A percentile compares a stretch with the other conserved stretches of the same genome.
Evolutionary conservation across 2,888 invertebrate species (phyloP).

Genomic region (Tetheella fluctuosa): DNA sequence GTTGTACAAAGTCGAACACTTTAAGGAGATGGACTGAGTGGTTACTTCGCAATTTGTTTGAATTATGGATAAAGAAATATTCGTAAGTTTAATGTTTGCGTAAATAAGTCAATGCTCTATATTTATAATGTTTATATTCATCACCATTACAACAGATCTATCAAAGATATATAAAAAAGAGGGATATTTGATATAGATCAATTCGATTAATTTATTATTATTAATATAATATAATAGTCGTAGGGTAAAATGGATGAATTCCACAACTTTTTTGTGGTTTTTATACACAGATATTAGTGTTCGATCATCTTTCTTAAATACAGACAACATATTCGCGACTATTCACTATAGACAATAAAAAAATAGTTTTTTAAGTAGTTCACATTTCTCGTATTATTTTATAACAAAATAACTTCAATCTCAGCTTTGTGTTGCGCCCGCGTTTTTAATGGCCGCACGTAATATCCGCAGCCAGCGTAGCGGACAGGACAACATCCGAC

Average conservation of each 20-base stretch:
- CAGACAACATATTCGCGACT: no score
- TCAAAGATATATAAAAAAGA: no score
- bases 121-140: background rate
- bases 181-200: no score
- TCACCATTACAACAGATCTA: no score
- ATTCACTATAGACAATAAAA: no score
- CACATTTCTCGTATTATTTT: background rate
- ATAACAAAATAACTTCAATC: background rate
- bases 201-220: no score
- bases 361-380: no score
- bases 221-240: no score
- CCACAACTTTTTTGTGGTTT: no score
- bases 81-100: constrained; percentile 2
- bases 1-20: background rate
- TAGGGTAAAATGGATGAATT: no score
- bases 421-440: constrained; percentile 11
- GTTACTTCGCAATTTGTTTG: background rate
- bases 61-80: constrained; percentile 3
- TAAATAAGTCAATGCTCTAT: background rate
- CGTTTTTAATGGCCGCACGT: constrained; percentile 42
- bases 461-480: constrained; percentile 35
- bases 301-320: no score
- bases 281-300: no score
- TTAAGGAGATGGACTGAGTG: background rate
- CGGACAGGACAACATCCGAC: constrained; percentile 47